Evolutionary conservation across 2,113 vertebrate species (phyloP).

Genomic region (Thermophis baileyi): DNA sequence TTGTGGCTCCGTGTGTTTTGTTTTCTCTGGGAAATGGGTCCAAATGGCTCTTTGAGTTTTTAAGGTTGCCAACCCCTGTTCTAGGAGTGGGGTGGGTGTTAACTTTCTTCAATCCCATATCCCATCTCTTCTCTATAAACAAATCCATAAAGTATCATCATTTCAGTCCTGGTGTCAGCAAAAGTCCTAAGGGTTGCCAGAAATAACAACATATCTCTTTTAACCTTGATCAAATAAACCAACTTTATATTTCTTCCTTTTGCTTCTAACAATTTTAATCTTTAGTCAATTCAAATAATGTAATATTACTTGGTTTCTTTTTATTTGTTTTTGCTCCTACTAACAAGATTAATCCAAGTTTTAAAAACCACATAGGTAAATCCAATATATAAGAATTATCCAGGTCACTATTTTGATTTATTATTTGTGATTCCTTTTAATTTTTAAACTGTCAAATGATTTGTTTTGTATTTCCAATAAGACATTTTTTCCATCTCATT

Average conservation of each 20-base stretch:
- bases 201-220: neutral
- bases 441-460: neutral
- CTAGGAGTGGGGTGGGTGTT: too few species aligned
- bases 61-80: too few species aligned
- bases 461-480: neutral
- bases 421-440: neutral
- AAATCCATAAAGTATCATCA: neutral
- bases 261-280: neutral
- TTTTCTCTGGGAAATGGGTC: too few species aligned
- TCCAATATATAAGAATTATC: neutral
- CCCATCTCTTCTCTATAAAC: neutral
- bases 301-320: neutral
- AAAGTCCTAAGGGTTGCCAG: neutral
- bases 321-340: neutral
- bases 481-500: neutral
- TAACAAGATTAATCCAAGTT: neutral
- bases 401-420: neutral
- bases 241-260: neutral
- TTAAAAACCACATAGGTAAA: neutral
- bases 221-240: neutral
- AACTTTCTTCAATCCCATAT: too few species aligned
- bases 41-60: too few species aligned
- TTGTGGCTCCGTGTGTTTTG: too few species aligned
- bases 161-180: neutral
- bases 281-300: neutral